Percentiles rank a stretch among this genome's conserved stretches.
Conservation (phyloP, 2,113 vertebrate species). For the Pteruthius melanotis region DNA sequence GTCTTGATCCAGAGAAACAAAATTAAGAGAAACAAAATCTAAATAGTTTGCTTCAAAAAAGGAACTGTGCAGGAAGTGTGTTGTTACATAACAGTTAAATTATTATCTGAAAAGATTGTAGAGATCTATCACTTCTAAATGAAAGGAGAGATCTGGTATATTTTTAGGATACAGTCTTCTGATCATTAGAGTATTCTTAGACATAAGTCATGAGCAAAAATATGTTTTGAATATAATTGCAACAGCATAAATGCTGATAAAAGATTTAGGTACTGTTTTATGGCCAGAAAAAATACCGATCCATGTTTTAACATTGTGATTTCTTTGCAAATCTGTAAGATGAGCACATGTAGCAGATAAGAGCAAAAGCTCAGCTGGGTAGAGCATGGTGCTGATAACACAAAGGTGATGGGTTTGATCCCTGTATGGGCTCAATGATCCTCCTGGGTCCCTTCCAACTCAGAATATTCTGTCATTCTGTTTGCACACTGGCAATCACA, state of each 20-base stretch:
- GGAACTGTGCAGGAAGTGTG: not conserved
- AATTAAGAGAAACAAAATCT: not conserved
- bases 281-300: not conserved
- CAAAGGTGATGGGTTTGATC: not conserved
- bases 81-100: not conserved
- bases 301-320: not conserved
- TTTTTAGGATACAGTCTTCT: not conserved
- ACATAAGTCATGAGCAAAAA: not conserved
- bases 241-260: not conserved
- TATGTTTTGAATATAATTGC: not conserved
- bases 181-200: not conserved
- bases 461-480: not conserved
- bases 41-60: not conserved
- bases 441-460: not conserved
- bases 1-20: not conserved
- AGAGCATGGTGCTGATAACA: not conserved
- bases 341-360: not conserved
- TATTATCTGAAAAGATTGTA: not conserved
- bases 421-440: accelerated
- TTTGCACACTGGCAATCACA: not conserved
- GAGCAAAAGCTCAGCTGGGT: not conserved
- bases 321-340: not conserved
- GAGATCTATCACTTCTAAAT: not conserved
- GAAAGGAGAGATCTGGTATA: not conserved
- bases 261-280: not conserved